phyloP scores from a whole-genome alignment of 2,797 vertebrate species.

The Poecile montanus region DNA sequence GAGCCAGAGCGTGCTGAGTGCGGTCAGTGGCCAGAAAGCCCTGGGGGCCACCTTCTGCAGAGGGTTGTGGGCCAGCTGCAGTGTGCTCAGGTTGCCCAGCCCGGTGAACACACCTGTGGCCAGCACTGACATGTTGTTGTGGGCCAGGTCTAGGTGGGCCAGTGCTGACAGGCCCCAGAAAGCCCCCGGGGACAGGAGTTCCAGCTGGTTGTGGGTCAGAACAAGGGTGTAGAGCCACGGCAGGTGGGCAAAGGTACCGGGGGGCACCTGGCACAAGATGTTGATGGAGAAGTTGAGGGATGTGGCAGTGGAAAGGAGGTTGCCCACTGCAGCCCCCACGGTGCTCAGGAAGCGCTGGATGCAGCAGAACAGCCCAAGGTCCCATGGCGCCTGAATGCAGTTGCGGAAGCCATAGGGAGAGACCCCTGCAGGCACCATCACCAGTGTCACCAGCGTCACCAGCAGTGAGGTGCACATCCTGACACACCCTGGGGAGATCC shows the following conservation, averaged over 20 bases:
- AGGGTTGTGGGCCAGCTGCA: not conserved
- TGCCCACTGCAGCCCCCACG: not conserved
- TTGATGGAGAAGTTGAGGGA: constrained; percentile 73
- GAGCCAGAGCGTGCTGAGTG: not conserved
- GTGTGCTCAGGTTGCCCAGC: not conserved
- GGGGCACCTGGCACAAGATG: constrained; percentile 34
- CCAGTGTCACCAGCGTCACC: not conserved
- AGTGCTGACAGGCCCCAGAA: not conserved
- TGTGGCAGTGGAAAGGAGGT: constrained; percentile 14
- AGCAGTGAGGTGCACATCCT: not conserved
- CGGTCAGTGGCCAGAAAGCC: not conserved
- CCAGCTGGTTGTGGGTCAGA: not conserved
- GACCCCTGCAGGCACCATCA: not conserved
- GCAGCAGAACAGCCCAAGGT: not conserved
- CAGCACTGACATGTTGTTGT: not conserved
- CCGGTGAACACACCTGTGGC: not conserved
- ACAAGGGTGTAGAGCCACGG: not conserved
- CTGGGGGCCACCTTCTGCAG: not conserved
- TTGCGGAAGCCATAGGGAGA: constrained; percentile 53
- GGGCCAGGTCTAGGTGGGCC: not conserved
- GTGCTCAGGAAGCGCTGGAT: constrained; percentile 28
- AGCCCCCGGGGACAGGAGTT: not conserved
- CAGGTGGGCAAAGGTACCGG: constrained; percentile 58
- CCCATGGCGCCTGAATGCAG: constrained; percentile 11
- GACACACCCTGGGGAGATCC: not conserved